Base-by-base conservation (phyloP, 2,888 invertebrate species). In the Spodoptera picta region DNA sequence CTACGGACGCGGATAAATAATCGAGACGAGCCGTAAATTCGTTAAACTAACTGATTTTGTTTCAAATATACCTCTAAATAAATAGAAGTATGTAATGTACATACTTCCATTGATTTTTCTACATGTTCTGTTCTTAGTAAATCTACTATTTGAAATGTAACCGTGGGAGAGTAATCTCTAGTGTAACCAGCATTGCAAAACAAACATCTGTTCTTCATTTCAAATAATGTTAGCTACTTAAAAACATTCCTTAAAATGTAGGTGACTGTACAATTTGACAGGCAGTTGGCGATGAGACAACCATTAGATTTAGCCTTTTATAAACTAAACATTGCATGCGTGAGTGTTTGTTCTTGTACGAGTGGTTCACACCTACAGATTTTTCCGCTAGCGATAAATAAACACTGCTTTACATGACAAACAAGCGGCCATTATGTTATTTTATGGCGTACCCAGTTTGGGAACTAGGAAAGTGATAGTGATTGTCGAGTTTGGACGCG, bases 291-390 rank as follows among this genome's bases (percentile, higher is more conserved):
- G 67, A 76, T 69, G 75, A 78, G 68, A 66, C 77, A 73, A 69
- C 60, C 73, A 68, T 77, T 69, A 36, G 66, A 75, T 79, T 73
- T 73, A 66, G 68, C 65, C 72, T 79, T 80, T 85, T 84, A 80
- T 80, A 82, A 86, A 83, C 73, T 69, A 80, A 85, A 84, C 84
- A 80, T 80, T 75, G 81, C 79, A 78, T 74, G 73, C 61, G 74
- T 69, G 68, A 81, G 80, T 85, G 81, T 85, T 87, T 85, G 81
- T 67, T 75, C 64, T 77, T 60, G 57, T 56, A 73, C 62, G 65
- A 84, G 85, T 79, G 78, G 71, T 79, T 83, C 82, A 79, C 84
- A 83, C 85, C 84, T 83, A 81, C 75, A 66, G 73, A 74, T 75
- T 79, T 82, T 83, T 73, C 74, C 74, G 71, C 74, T 77, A 77